These are phyloP conservation scores for Trichoplusia ni DNA, from an alignment of 1,140 invertebrate genomes.

Conservation along the genomic window DNA sequence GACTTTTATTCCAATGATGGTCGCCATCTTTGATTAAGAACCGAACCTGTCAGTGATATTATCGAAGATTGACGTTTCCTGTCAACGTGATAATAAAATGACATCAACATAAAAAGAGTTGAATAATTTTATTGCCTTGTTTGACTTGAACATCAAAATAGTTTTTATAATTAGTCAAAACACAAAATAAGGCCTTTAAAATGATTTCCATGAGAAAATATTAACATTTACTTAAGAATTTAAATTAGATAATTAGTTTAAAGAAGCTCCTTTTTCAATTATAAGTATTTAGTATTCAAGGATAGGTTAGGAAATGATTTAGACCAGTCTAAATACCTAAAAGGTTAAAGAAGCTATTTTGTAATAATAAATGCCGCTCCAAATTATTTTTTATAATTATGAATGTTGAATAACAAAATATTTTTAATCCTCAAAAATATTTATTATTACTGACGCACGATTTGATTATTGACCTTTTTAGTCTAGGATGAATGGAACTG, in stretches of 20 bases:
- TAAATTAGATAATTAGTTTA: conserved; percentile 9
- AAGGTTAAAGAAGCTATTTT: too few relatives aligned
- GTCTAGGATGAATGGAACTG: too few relatives aligned
- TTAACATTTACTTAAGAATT: conserved; percentile 10
- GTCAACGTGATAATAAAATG: not conserved
- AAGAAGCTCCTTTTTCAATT: not conserved
- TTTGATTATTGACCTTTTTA: too few relatives aligned
- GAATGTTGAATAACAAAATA: too few relatives aligned
- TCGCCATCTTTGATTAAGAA: not conserved
- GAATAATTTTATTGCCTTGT: not conserved
- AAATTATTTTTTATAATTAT: too few relatives aligned
- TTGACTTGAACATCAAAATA: not conserved
- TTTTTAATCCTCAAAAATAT: too few relatives aligned
- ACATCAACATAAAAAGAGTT: not conserved
- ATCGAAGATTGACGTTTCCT: not conserved
- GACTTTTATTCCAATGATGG: too few relatives aligned
- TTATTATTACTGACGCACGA: too few relatives aligned
- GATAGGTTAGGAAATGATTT: not conserved
- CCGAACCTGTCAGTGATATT: not conserved
- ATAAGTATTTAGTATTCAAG: not conserved
- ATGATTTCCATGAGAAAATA: not conserved
- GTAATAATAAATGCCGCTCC: too few relatives aligned
- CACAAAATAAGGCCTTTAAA: not conserved
- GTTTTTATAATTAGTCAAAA: not conserved
- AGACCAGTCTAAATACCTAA: too few relatives aligned